Conservation (phyloP, 2,888 invertebrate genomes). For the Drosophila trichaetosa region DNA sequence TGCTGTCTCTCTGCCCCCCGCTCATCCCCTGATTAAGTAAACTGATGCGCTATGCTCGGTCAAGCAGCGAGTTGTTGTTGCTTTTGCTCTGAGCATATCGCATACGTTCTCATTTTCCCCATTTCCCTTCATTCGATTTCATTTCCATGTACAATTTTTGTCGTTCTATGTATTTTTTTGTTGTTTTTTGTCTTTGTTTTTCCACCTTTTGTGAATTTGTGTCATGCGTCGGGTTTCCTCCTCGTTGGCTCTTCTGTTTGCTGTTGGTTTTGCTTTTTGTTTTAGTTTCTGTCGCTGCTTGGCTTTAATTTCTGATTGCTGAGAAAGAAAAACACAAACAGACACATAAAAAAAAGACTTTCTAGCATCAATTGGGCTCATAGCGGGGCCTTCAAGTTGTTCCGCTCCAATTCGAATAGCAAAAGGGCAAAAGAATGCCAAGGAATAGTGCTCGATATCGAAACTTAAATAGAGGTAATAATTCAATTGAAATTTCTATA, state of each 20-base stretch:
- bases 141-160: constrained; percentile 72
- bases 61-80: constrained; percentile 59
- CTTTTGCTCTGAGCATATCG: constrained; percentile 35
- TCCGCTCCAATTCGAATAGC: constrained; percentile 52
- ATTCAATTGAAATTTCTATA: neutral
- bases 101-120: constrained; percentile 50
- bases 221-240: constrained; percentile 69
- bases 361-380: constrained; percentile 20
- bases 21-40: constrained; percentile 23
- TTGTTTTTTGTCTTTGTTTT: constrained; percentile 38
- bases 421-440: constrained; percentile 8
- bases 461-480: neutral
- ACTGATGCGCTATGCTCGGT: constrained; percentile 72
- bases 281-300: constrained; percentile 27
- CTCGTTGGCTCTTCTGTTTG: constrained; percentile 36
- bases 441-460: constrained; percentile 2
- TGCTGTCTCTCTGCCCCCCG: constrained; percentile 2
- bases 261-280: constrained; percentile 33
- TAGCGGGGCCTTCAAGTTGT: constrained; percentile 41
- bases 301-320: constrained; percentile 74
- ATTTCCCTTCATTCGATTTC: constrained; percentile 67
- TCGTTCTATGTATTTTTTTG: constrained; percentile 34
- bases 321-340: constrained; percentile 74
- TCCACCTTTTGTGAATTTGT: constrained; percentile 74
- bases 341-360: constrained; percentile 29